phyloP scores from a whole-genome alignment of 2,888 invertebrate genomes.

The Rambutsinella grinnellia region DNA sequence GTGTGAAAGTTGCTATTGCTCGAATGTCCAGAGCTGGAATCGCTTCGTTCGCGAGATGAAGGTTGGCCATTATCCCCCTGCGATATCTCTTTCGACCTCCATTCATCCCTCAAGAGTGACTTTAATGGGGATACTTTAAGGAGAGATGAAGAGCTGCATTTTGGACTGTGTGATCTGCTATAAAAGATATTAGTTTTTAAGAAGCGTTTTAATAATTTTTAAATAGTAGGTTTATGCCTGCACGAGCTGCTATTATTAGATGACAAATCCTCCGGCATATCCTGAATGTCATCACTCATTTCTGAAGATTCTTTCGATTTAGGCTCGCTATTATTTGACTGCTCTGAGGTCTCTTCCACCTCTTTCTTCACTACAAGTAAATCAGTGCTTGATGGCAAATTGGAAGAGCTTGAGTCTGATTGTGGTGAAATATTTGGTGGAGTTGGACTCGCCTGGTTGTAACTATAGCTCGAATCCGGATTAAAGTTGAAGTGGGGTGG shows the following conservation, averaged over 20 bases:
- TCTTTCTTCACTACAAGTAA: constrained; percentile 65
- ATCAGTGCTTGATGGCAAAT: constrained; percentile 78
- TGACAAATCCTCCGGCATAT: constrained; percentile 66
- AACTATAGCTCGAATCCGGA: constrained; percentile 64
- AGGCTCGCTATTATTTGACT: constrained; percentile 45
- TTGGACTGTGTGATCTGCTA: constrained; percentile 54
- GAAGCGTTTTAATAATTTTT: not conserved
- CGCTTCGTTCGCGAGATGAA: constrained; percentile 54
- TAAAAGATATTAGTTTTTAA: not conserved
- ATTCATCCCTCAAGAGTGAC: constrained; percentile 87
- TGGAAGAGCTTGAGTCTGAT: constrained; percentile 80
- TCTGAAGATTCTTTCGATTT: constrained; percentile 58
- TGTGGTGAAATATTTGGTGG: constrained; percentile 77
- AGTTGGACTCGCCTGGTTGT: constrained; percentile 67
- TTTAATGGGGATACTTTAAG: constrained; percentile 82
- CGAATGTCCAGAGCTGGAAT: constrained; percentile 55
- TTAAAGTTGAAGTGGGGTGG: constrained; percentile 64
- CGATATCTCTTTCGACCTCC: constrained; percentile 79
- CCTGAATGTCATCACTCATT: constrained; percentile 61
- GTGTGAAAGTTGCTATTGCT: constrained; percentile 51
- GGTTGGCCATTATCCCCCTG: constrained; percentile 39
- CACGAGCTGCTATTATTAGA: constrained; percentile 58
- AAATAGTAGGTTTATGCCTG: constrained; percentile 43
- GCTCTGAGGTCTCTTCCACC: constrained; percentile 59
- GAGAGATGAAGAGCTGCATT: constrained; percentile 61